Conservation (phyloP, 2,113 vertebrate genomes). For the Malaclemys terrapin region DNA sequence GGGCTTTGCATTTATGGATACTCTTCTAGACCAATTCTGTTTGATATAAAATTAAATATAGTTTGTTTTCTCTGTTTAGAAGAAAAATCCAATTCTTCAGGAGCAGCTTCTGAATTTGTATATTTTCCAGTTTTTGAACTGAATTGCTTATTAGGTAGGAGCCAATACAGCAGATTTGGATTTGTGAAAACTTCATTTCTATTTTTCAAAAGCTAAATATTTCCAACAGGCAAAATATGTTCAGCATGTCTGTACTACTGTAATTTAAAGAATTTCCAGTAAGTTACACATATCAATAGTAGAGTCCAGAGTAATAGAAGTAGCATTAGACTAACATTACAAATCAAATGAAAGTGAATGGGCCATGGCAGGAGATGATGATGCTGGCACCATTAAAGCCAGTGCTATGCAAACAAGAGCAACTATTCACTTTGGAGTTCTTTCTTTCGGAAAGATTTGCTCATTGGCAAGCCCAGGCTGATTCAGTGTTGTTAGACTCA, state of each 20-base stretch:
- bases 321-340: not conserved
- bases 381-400: not conserved
- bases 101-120: not conserved
- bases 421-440: not conserved
- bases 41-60: not conserved
- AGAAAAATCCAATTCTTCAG: not conserved
- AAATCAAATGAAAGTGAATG: conserved; percentile 15
- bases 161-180: not conserved
- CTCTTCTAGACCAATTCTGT: not conserved
- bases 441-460: not conserved
- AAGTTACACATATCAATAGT: not conserved
- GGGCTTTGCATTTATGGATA: not conserved
- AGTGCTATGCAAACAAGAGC: not conserved
- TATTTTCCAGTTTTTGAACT: not conserved
- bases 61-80: not conserved
- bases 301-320: not conserved
- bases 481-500: not conserved
- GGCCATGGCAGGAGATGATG: not conserved
- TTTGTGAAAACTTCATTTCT: not conserved
- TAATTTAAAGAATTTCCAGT: not conserved
- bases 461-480: not conserved
- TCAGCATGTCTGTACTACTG: not conserved
- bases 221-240: not conserved
- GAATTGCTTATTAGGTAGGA: not conserved
- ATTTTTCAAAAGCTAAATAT: not conserved